Evolutionary conservation across 2,113 vertebrate genomes (phyloP).

Genomic region (Bettongia penicillata): DNA sequence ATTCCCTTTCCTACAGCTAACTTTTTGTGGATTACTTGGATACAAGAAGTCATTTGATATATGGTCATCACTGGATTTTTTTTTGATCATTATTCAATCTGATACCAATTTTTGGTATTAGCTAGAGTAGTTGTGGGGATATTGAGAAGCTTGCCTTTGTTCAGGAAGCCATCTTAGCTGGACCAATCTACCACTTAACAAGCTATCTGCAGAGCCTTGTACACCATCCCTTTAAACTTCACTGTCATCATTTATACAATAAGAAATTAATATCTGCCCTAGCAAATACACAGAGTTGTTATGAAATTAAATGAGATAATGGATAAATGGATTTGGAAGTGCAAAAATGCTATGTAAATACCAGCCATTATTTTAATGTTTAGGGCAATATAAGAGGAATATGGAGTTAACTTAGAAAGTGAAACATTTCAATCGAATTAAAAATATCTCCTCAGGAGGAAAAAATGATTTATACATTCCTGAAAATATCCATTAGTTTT

Average conservation of each 20-base stretch:
- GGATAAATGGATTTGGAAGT: too few species aligned
- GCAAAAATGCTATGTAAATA: background rate
- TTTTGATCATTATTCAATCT: background rate
- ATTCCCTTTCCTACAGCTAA: background rate
- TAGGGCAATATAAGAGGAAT: background rate
- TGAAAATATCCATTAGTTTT: conserved; percentile 15
- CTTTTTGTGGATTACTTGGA: background rate
- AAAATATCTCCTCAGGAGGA: conserved; percentile 17
- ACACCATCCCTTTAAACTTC: background rate
- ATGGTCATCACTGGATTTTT: background rate
- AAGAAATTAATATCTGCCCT: background rate
- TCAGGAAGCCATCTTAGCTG: background rate
- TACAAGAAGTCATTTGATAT: background rate
- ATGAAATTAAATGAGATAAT: background rate
- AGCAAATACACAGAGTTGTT: background rate
- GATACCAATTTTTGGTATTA: background rate
- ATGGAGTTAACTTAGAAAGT: background rate
- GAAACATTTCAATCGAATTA: background rate
- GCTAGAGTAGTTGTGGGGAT: background rate
- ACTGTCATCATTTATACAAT: background rate
- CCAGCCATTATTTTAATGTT: background rate
- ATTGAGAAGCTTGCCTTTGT: background rate
- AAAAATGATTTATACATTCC: conserved; percentile 9
- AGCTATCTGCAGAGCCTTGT: background rate
- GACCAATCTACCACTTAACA: background rate